phyloP scores from a whole-genome alignment of 2,797 vertebrate species.

The Aphelocoma californica region DNA sequence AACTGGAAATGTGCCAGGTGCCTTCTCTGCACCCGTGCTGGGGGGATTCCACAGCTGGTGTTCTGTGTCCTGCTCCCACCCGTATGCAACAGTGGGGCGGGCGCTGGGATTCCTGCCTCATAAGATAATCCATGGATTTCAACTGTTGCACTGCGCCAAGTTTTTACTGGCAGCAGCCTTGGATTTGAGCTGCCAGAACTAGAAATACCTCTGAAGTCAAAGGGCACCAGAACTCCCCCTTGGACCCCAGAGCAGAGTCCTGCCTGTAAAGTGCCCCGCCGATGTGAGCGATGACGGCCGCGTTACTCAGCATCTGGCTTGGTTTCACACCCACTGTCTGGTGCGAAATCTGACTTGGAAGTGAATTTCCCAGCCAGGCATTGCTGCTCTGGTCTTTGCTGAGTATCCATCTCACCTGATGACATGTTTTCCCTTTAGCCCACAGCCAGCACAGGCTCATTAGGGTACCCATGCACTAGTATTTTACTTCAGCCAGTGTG shows the following conservation, averaged over 20 bases:
- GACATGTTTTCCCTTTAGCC: not conserved
- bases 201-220: not conserved
- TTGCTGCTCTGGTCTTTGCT: not conserved
- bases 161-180: not conserved
- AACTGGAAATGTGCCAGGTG: not conserved
- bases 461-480: not conserved
- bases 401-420: not conserved
- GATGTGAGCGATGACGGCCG: rapidly evolving
- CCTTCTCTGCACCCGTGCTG: rapidly evolving
- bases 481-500: not conserved
- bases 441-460: not conserved
- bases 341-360: not conserved
- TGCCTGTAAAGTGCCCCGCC: not conserved
- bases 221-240: not conserved
- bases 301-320: not conserved
- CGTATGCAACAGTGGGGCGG: rapidly evolving
- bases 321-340: not conserved
- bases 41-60: not conserved
- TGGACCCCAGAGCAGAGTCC: not conserved
- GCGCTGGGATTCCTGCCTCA: not conserved
- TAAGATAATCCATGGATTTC: not conserved
- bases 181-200: not conserved
- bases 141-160: not conserved
- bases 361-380: not conserved
- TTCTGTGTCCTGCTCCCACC: not conserved